Evolutionary conservation across 2,113 vertebrate genomes (phyloP).

Genomic region (Columbina picui): DNA sequence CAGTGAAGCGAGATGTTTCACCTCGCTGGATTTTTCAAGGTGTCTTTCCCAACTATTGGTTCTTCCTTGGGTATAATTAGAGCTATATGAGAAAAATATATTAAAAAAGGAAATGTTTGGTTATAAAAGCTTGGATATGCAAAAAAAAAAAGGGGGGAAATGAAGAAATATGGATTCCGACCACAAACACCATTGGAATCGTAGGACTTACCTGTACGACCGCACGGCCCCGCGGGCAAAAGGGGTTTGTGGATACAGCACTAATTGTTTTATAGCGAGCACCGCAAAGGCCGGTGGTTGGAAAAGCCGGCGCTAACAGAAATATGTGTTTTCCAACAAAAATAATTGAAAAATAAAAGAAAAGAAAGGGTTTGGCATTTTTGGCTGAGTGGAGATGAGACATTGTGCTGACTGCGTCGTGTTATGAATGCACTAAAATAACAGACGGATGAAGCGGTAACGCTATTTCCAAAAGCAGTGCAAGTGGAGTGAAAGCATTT

Average conservation of each 20-base stretch:
- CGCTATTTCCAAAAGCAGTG: conserved; percentile 99
- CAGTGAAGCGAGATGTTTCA: neutral
- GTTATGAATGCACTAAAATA: conserved; percentile 94
- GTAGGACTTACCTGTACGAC: conserved; percentile 41
- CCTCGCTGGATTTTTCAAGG: neutral
- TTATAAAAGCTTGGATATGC: neutral
- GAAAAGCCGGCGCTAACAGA: conserved; percentile 62
- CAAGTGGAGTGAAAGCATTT: conserved; percentile 99
- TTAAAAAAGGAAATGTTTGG: neutral
- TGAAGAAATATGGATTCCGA: neutral
- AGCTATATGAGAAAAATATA: neutral
- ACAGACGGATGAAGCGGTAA: conserved; percentile 94
- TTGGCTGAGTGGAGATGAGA: conserved; percentile 83
- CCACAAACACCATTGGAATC: neutral
- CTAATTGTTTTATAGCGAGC: neutral
- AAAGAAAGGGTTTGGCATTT: conserved; percentile 9
- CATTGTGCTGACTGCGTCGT: conserved; percentile 89
- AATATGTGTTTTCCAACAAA: conserved; percentile 53
- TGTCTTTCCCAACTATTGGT: neutral
- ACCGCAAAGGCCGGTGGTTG: neutral
- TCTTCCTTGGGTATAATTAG: neutral
- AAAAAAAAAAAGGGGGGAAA: neutral
- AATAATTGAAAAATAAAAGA: too few species aligned
- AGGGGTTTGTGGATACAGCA: neutral
- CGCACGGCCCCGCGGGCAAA: neutral